phyloP scores from a whole-genome alignment of 1,140 invertebrate genomes.

The Meloidogyne exigua region DNA sequence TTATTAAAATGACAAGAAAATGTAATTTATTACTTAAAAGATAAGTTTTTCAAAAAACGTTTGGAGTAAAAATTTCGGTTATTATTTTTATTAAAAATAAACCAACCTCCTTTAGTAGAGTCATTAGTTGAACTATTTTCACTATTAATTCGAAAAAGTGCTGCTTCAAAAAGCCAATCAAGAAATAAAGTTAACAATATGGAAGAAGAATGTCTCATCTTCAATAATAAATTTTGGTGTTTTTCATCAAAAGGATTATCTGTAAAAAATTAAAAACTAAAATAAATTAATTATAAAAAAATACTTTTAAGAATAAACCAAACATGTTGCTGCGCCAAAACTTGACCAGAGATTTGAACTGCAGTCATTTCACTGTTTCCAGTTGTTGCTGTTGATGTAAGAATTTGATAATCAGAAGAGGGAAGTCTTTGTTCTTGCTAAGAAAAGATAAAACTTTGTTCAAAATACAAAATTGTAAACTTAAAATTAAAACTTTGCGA shows the following conservation, averaged over 20 bases:
- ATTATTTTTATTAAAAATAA: not conserved
- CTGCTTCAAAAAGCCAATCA: slow-evolving; percentile 1
- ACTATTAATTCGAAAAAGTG: not conserved
- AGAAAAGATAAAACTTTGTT: not conserved
- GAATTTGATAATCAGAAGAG: not conserved
- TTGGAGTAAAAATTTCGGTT: too few species aligned
- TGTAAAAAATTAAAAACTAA: not conserved
- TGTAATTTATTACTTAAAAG: too few species aligned
- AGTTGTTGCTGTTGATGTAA: not conserved
- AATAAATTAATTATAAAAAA: not conserved
- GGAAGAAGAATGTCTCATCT: not conserved
- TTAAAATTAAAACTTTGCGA: too few species aligned
- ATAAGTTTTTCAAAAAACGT: too few species aligned
- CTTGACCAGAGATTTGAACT: slow-evolving; percentile 20
- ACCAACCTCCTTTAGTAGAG: not conserved
- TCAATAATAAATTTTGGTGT: not conserved
- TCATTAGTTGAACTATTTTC: not conserved
- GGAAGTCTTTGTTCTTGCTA: slow-evolving; percentile 2
- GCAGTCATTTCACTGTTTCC: slow-evolving; percentile 16
- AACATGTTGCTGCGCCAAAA: slow-evolving; percentile 34
- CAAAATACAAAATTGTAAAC: too few species aligned
- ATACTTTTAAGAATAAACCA: slow-evolving; percentile 35
- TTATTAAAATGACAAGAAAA: too few species aligned
- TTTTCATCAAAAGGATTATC: slow-evolving; percentile 12
- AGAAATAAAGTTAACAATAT: not conserved